phyloP scores from a whole-genome alignment of 2,888 invertebrate species.

The Thumatha senex region DNA sequence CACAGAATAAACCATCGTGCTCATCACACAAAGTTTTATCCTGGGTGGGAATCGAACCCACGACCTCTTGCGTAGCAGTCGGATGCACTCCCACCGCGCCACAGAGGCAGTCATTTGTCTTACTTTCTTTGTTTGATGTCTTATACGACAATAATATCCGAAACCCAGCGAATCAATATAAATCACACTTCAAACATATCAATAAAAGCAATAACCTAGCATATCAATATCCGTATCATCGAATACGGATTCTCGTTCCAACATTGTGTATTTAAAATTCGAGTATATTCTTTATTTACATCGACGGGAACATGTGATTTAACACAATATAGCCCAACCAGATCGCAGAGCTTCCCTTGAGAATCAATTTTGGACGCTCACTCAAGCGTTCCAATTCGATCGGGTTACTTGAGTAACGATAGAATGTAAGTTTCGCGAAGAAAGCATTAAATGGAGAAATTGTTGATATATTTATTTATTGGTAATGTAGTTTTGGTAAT shows the following conservation, averaged over 20 bases:
- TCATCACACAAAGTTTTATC: too few species aligned
- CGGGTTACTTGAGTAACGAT: conserved; percentile 29
- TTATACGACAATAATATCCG: too few species aligned
- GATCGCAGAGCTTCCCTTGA: conserved; percentile 32
- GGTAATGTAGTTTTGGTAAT: neutral
- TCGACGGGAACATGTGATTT: conserved; percentile 32
- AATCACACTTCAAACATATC: conserved; percentile 1
- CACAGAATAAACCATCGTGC: too few species aligned
- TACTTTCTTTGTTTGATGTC: too few species aligned
- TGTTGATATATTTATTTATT: conserved; percentile 7
- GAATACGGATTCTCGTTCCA: conserved; percentile 4
- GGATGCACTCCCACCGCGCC: too few species aligned
- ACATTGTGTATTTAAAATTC: conserved; percentile 24
- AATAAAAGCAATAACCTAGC: conserved; percentile 2
- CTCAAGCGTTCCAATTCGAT: conserved; percentile 39
- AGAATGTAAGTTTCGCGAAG: conserved; percentile 22
- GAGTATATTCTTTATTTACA: conserved; percentile 26
- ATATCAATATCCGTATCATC: conserved; percentile 1
- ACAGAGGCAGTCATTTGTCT: too few species aligned
- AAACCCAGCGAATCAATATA: neutral
- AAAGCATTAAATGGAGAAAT: conserved; percentile 26
- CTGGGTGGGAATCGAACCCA: too few species aligned
- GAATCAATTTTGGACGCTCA: conserved; percentile 41
- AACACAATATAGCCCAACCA: conserved; percentile 40
- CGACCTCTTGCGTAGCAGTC: too few species aligned